Base-by-base conservation (phyloP, 1,140 invertebrate genomes). In the Tribolium castaneum region DNA sequence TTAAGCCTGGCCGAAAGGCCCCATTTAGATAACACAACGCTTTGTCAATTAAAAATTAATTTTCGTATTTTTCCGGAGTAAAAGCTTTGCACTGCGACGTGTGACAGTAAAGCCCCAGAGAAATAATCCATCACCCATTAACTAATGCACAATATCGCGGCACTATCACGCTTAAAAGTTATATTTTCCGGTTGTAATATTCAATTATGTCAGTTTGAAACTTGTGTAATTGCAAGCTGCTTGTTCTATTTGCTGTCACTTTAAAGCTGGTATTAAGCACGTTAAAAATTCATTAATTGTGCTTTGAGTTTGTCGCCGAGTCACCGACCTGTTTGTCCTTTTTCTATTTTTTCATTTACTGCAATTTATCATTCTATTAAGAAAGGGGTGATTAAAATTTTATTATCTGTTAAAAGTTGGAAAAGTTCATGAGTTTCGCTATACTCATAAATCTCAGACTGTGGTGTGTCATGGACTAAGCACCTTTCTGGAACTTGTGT, bases 381-480 rank as follows among this genome's bases (percentile, higher is more conserved):
- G 14, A 66, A 25, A n/a, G 5, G 22, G 12, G 51, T 52, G 25
- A 66, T 66, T 66, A 66, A 66, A 66, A 66, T 66, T 66, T 66
- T 66, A 66, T 66, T 35, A 59, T 35, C 59, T 66, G 59, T 66
- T 66, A 35, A 66, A 66, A 66, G 59, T 66, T 66, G 30, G 59
- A 35, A 12, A 14, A 66, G 7, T 34, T 66, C 12, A 10, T 22
- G 9, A 62, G 56, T 30, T 62, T 10, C 19, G 16, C 30, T 25
- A 19, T 6, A 62, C 16, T 62, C 56, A 30, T 66, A 66, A 66
- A 66, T 66, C 59, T 66, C 30, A 13, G 30, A 25, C 30, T 13
- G 59, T 35, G 22, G 16, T 66, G 7, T 34, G 25, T 66, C 59
- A 66, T 66, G 34, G 22, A 22, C 9, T 25, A 30, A 59, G 54